phyloP scores from a whole-genome alignment of 1,140 invertebrate species.

The Gryllus bimaculatus region DNA sequence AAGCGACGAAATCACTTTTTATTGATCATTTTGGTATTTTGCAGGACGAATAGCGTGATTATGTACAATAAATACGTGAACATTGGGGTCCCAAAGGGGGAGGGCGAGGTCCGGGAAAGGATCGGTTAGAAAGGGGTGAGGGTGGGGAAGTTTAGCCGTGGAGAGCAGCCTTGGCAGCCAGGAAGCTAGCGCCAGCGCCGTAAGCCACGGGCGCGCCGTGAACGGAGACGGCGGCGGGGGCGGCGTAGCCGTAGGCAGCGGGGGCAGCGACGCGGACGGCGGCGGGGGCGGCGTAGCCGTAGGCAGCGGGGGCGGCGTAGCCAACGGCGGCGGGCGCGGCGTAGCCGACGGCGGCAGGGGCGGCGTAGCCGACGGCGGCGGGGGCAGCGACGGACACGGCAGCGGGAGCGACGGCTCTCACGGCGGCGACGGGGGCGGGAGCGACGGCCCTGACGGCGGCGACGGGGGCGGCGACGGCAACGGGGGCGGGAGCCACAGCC shows the following conservation, averaged over 20 bases:
- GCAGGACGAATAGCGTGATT: background rate
- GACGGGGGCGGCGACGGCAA: constrained; percentile 9
- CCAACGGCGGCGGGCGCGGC: background rate
- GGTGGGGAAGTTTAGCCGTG: background rate
- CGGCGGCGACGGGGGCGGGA: constrained; percentile 7
- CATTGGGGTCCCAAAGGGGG: background rate
- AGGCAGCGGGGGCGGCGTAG: no score
- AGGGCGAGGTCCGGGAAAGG: background rate
- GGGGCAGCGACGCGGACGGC: no score
- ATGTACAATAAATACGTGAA: constrained; percentile 2
- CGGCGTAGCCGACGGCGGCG: background rate
- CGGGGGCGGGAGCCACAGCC: constrained; percentile 12
- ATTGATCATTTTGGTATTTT: background rate
- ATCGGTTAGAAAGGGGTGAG: background rate
- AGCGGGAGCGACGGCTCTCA: background rate
- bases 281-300: no score
- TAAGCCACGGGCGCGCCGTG: background rate
- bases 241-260: no score
- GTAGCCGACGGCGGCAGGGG: background rate
- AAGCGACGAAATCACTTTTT: background rate
- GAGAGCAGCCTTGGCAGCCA: background rate
- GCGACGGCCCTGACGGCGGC: constrained; percentile 6
- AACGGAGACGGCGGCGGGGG: background rate
- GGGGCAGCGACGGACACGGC: background rate
- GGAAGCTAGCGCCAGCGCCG: no score